Conservation (phyloP, 2,888 invertebrate species). For the Cerceris rybyensis region DNA sequence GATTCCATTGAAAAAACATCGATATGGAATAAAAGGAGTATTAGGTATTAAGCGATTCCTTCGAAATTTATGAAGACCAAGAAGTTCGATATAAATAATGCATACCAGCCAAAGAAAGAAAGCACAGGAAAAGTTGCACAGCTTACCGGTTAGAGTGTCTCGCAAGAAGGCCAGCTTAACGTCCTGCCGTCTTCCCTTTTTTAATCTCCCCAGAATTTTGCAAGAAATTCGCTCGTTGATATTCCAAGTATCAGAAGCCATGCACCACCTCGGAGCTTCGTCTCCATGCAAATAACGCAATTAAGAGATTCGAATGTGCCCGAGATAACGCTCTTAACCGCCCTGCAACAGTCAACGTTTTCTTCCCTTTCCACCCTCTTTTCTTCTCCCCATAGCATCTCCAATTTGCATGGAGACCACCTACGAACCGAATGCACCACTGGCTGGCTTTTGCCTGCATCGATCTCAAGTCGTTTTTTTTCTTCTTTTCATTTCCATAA, state of each 20-base stretch:
- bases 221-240: conserved; percentile 59
- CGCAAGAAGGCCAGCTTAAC: conserved; percentile 36
- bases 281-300: conserved; percentile 67
- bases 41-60: conserved; percentile 27
- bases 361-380: conserved; percentile 30
- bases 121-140: background rate
- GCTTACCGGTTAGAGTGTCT: conserved; percentile 11
- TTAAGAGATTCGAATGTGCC: conserved; percentile 68
- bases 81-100: conserved; percentile 46
- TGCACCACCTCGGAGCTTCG: conserved; percentile 30
- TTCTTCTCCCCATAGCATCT: conserved; percentile 1
- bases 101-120: conserved; percentile 27
- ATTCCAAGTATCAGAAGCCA: conserved; percentile 41
- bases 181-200: conserved; percentile 28
- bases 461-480: conserved; percentile 14
- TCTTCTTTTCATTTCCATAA: conserved; percentile 6
- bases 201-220: conserved; percentile 16
- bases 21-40: background rate
- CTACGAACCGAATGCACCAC: background rate
- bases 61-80: conserved; percentile 41
- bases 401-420: conserved; percentile 41
- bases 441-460: background rate
- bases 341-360: conserved; percentile 37
- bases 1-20: conserved; percentile 11
- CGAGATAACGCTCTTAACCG: conserved; percentile 63